Percentiles rank a stretch among this genome's conserved stretches.
Evolutionary conservation across 2,888 invertebrate species (phyloP).

Genomic region (Oscheius myriophilus): DNA sequence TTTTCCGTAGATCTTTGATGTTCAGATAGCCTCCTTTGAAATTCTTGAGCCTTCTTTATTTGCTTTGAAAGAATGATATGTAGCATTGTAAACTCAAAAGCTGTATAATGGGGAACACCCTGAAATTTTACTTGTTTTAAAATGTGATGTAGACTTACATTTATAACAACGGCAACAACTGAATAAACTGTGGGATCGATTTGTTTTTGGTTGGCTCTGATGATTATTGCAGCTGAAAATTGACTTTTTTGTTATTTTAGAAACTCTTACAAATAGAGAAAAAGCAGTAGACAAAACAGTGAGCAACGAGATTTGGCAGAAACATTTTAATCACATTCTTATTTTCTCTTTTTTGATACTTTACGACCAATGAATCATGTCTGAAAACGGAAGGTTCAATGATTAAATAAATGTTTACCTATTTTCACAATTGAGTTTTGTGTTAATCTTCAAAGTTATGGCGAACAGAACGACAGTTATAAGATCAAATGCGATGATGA

Average conservation of each 20-base stretch:
- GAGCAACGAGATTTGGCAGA: slow-evolving; percentile 21
- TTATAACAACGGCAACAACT: slow-evolving; percentile 20
- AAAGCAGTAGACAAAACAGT: slow-evolving; percentile 16
- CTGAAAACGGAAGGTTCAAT: not conserved
- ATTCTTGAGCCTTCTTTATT: no score
- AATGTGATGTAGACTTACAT: not conserved
- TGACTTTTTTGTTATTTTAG: no score
- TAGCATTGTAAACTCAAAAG: slow-evolving; percentile 10
- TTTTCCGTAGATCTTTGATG: slow-evolving; percentile 9
- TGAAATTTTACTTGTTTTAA: not conserved
- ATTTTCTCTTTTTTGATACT: slow-evolving; percentile 22
- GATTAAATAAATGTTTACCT: not conserved
- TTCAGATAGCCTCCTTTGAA: not conserved
- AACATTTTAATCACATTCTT: slow-evolving; percentile 14
- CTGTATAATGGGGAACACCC: slow-evolving; percentile 22
- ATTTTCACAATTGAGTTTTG: not conserved
- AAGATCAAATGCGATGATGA: slow-evolving; percentile 9
- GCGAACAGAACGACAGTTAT: slow-evolving; percentile 8
- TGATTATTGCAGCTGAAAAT: slow-evolving; percentile 12
- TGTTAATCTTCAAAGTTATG: slow-evolving; percentile 2
- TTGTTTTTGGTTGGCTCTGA: not conserved
- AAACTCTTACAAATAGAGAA: slow-evolving; percentile 15
- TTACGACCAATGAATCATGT: slow-evolving; percentile 9
- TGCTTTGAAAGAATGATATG: slow-evolving; percentile 9
- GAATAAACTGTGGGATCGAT: not conserved